Conservation (phyloP, 1,140 invertebrate species). For the Achatina immaculata region DNA sequence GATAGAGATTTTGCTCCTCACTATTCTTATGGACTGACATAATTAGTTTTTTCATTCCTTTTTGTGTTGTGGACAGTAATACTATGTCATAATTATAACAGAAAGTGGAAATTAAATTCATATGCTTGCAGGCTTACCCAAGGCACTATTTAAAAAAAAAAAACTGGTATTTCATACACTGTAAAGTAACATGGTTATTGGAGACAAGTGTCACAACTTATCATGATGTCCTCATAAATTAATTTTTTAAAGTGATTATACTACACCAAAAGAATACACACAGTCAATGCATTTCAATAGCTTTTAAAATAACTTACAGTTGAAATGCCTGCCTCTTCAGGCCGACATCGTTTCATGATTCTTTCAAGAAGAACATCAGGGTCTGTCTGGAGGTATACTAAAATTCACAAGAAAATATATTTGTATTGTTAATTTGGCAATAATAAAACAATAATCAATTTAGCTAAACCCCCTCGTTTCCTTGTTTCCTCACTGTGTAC, state of each 20-base stretch:
- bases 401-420: not conserved
- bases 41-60: too few relatives aligned
- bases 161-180: not conserved
- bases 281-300: too few relatives aligned
- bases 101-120: not conserved
- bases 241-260: too few relatives aligned
- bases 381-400: constrained; percentile 29
- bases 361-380: constrained; percentile 19
- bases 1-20: too few relatives aligned
- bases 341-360: constrained; percentile 23
- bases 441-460: not conserved
- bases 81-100: too few relatives aligned
- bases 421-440: too few relatives aligned
- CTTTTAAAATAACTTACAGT: constrained; percentile 19
- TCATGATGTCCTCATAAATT: not conserved
- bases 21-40: too few relatives aligned
- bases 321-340: constrained; percentile 21
- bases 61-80: too few relatives aligned
- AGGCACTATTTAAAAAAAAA: not conserved
- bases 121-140: not conserved
- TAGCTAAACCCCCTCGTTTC: not conserved
- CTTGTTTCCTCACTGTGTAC: not conserved
- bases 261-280: too few relatives aligned
- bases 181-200: not conserved
- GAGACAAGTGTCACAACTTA: not conserved